Conservation (phyloP, 2,113 vertebrate genomes). For the Trochalopteron elliotii region DNA sequence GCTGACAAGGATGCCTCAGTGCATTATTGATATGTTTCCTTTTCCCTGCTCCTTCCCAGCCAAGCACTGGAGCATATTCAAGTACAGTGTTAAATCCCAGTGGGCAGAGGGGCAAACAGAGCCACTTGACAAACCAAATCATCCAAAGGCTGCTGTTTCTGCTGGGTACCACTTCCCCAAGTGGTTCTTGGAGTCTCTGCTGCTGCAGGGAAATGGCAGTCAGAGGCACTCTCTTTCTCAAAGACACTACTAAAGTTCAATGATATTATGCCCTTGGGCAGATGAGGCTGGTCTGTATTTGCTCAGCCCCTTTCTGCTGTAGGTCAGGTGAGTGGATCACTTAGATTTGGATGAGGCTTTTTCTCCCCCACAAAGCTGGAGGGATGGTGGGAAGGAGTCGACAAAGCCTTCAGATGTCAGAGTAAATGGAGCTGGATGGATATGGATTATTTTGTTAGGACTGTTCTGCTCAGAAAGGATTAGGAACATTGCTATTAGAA, state of each 20-base stretch:
- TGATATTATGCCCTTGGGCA: background rate
- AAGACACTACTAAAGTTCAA: fast-evolving
- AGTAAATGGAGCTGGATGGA: background rate
- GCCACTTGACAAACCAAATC: background rate
- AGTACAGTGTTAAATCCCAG: background rate
- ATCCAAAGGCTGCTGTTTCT: background rate
- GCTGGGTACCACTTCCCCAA: background rate
- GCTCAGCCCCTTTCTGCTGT: background rate
- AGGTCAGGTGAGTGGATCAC: background rate
- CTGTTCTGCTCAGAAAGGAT: fast-evolving
- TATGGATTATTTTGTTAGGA: background rate
- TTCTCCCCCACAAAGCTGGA: fast-evolving
- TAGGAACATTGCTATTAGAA: background rate
- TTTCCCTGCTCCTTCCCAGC: background rate
- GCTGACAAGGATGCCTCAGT: background rate
- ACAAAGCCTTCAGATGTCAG: background rate
- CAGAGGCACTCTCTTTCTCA: background rate
- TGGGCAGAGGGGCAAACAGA: background rate
- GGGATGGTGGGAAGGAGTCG: background rate
- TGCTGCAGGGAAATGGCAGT: background rate
- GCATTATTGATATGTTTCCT: background rate
- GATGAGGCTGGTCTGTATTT: background rate
- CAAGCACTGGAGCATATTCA: fast-evolving
- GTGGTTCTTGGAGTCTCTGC: background rate
- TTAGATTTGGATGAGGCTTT: background rate